These are phyloP conservation scores for Triplophysa dalaica DNA, from an alignment of 2,113 vertebrate genomes.

Conservation along the genomic window DNA sequence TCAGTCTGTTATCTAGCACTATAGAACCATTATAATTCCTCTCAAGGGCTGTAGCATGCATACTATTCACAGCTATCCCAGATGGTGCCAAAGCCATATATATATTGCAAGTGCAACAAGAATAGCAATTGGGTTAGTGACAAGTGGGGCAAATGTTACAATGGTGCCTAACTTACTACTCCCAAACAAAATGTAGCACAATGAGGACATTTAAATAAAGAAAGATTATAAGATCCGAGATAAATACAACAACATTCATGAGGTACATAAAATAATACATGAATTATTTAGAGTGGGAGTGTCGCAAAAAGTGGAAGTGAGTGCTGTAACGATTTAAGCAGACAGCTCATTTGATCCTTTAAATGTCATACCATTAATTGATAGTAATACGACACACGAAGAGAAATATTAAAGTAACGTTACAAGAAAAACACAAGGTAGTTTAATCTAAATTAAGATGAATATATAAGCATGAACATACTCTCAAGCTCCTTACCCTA, in stretches of 20 bases:
- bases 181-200: not conserved
- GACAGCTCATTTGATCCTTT: not conserved
- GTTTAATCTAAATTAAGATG: not conserved
- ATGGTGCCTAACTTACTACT: not conserved
- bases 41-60: constrained; percentile 3
- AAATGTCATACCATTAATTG: not conserved
- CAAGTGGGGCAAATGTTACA: not conserved
- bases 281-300: not conserved
- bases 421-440: not conserved
- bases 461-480: not conserved
- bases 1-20: not conserved
- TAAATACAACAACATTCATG: not conserved
- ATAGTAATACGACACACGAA: not conserved
- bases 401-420: not conserved
- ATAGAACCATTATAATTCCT: not conserved
- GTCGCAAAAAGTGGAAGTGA: constrained; percentile 6
- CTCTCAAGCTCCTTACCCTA: constrained; percentile 5
- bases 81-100: not conserved
- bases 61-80: not conserved
- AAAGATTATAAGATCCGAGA: not conserved
- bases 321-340: not conserved
- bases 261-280: not conserved
- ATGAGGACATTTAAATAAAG: not conserved
- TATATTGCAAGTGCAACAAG: not conserved
- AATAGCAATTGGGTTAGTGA: not conserved